These are phyloP conservation scores for Buceros bicornis DNA, from an alignment of 2,797 vertebrate genomes.

Conservation along the genomic window DNA sequence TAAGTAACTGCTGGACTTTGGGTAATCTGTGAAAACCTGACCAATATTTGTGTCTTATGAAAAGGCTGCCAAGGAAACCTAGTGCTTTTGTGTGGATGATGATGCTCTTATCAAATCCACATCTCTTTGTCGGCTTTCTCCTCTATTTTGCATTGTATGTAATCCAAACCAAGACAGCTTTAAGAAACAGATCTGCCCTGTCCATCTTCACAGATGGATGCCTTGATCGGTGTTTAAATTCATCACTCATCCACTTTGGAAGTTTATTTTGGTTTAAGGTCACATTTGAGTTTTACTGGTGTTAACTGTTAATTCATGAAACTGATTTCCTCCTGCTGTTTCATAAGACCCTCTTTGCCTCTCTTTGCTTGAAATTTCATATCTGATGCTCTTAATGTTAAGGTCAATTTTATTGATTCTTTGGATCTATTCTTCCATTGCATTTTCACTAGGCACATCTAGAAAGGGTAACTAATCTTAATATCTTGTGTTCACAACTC, in stretches of 20 bases:
- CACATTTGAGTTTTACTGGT: conserved; percentile 52
- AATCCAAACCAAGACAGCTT: conserved; percentile 4
- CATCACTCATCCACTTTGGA: conserved; percentile 5
- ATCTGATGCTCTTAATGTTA: conserved; percentile 74
- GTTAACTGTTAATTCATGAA: conserved; percentile 67
- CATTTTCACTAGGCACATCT: conserved; percentile 50
- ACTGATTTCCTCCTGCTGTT: conserved; percentile 64
- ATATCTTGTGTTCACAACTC: conserved; percentile 79
- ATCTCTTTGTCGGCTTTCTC: background rate
- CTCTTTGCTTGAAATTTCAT: conserved; percentile 67
- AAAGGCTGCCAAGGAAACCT: background rate
- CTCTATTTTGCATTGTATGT: background rate
- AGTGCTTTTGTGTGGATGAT: background rate
- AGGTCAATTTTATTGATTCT: conserved; percentile 81
- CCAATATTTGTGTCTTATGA: background rate
- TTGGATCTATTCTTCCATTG: conserved; percentile 58
- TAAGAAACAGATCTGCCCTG: background rate
- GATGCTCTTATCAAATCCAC: background rate
- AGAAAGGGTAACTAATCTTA: conserved; percentile 78
- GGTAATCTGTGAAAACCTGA: background rate
- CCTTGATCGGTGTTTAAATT: conserved; percentile 51
- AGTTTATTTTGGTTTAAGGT: background rate
- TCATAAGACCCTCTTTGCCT: conserved; percentile 28
- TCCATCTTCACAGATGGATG: background rate
- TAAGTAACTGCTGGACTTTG: background rate